These are phyloP conservation scores for Nasonia oneida DNA, from an alignment of 2,888 invertebrate species.

Conservation along the genomic window DNA sequence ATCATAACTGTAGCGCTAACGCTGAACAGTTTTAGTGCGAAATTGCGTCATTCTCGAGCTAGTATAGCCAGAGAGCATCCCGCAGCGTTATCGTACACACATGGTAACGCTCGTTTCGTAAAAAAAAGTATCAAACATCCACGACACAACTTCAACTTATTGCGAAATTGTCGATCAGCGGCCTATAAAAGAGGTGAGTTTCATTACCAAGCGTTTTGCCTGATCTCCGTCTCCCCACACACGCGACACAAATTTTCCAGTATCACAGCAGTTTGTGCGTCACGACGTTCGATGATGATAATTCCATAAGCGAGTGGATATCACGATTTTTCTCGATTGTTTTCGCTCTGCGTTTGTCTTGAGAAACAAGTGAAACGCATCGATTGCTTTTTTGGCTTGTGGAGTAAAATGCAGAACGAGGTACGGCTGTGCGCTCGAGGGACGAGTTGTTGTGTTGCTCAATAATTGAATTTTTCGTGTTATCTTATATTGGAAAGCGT, in stretches of 20 bases:
- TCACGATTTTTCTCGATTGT: background rate
- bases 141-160: conserved; percentile 34
- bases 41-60: conserved; percentile 59
- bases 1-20: background rate
- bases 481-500: conserved; percentile 19
- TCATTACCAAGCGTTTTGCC: conserved; percentile 30
- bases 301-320: background rate
- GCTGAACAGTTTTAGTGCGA: conserved; percentile 27
- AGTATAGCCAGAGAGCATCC: conserved; percentile 8
- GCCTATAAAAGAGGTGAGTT: conserved; percentile 52
- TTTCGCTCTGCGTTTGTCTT: background rate
- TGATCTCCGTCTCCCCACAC: background rate
- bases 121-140: conserved; percentile 41
- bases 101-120: conserved; percentile 44
- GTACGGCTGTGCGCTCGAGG: background rate
- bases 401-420: conserved; percentile 37
- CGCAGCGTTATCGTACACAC: conserved; percentile 51
- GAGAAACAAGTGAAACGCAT: background rate
- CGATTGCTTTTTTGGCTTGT: background rate
- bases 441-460: conserved; percentile 11
- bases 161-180: conserved; percentile 43
- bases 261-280: background rate
- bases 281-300: background rate
- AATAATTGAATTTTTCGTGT: background rate
- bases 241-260: conserved; percentile 17